Base-by-base conservation (phyloP, 2,888 invertebrate species). In the Syrphus vitripennis region DNA sequence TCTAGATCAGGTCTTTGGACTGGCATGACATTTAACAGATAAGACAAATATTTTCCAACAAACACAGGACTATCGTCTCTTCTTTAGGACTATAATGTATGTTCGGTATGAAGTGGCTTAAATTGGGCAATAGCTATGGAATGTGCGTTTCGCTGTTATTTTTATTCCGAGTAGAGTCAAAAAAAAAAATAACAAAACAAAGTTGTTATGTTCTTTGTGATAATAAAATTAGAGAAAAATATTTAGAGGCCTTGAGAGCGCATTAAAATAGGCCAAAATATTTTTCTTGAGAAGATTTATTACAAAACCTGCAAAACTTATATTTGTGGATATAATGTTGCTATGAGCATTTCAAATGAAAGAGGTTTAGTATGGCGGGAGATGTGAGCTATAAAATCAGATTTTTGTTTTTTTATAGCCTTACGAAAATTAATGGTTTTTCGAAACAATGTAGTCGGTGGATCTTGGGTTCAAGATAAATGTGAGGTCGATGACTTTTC, bases 21-120 rank as follows among this genome's bases (percentile, higher is more conserved):
- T 74, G 63, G 34, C 31, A n/a, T 70, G 59, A 76, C 80, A 80
- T 76, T 80, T 63, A 26, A 9, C 24, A 50, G 45, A 75, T 63
- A 57, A 45, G 76, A 70, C 50, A 31, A 50, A 67, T 19, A 67
- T 50, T 50, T 67, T 75, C 19, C 31, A n/a, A n/a, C n/a, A n/a
- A n/a, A n/a, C n/a, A n/a, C n/a, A 65, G 50, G 19, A 45, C 6
- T 34, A 10, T 50, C 26, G 50, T 19, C 3, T 65, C 71, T 67
- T 12, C 9, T 2, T 16, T 29, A 67, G 19, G 50, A 48, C 9
- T 10, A 1, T 34, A 3, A 75, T 19, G 7, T 45, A 34, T 34
- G 19, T 53, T 42, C n/a, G 1, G 16, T 34, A 57, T 21, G 24
- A 14, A 34, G 48, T 67, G 31, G 19, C 65, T 34, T 34, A 21